phyloP scores from a whole-genome alignment of 92 coral and sea anemone genomes.

The Parazoanthus atlanticus region DNA sequence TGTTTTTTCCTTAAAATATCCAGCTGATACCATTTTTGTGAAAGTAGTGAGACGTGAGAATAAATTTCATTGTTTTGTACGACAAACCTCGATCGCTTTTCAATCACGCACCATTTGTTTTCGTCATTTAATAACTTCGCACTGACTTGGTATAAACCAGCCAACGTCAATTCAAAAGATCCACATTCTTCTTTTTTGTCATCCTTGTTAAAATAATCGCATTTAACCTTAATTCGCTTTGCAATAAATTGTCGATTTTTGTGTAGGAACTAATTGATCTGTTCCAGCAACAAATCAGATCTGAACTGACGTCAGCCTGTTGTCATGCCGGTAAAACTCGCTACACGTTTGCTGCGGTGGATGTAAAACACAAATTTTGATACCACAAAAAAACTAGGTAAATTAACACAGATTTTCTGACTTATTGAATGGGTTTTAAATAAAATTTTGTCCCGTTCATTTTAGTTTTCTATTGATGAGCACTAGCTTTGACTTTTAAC shows the following conservation, averaged over 20 bases:
- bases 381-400: neutral
- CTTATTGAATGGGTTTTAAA: neutral
- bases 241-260: neutral
- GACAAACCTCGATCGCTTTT: slow-evolving; percentile 6
- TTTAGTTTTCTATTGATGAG: neutral
- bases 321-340: neutral
- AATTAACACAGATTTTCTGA: neutral
- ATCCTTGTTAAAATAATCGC: neutral
- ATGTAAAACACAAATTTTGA: neutral
- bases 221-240: neutral
- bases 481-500: neutral
- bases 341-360: neutral
- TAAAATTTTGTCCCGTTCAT: neutral
- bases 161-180: neutral
- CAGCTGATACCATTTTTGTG: slow-evolving; percentile 6
- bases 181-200: slow-evolving; percentile 6
- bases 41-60: slow-evolving; percentile 6
- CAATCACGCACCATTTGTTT: slow-evolving; percentile 4
- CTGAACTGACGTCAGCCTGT: slow-evolving; percentile 3
- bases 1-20: neutral
- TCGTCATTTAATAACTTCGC: slow-evolving; percentile 8
- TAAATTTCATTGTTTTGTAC: slow-evolving; percentile 3
- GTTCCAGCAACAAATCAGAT: neutral
- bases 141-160: neutral
- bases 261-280: slow-evolving; percentile 6